Base-by-base conservation (phyloP, 2,113 vertebrate genomes). In the Saguinus imperator region DNA sequence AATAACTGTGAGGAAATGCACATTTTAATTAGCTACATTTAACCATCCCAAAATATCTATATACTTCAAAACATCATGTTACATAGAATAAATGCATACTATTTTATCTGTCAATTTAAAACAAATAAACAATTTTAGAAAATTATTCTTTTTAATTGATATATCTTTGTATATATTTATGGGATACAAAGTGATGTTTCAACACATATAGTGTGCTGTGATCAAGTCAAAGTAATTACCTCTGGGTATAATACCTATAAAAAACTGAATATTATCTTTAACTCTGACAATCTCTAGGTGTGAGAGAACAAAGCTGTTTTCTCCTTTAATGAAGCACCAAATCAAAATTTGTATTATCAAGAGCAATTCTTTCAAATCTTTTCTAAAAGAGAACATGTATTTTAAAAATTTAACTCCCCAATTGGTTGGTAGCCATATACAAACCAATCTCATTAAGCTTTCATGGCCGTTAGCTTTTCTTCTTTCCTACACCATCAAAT, bases 391-490 rank as follows among this genome's bases (percentile, higher is more conserved):
- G 27, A 45, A 79, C 21, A 64, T 32, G 20, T 37, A 68, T 61
- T 89, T 25, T n/a, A 93, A 73, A 3, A 32, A 40, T 27, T 32
- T 57, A 92, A 45, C 16, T 91, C 37, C 86, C 61, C 48, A 85
- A 27, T 83, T 88, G 72, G 93, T 95, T 84, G 17, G 13, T 68
- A 68, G n/a, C 75, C 84, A 55, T 5, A 45, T 89, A 48, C 61
- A 94, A 87, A 75, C 29, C 25, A 48, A 61, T 75, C 86, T 82
- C 37, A 76, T 89, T 92, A 97, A 94, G 85, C 23, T 66, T 76
- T 81, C 70, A 32, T 55, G 73, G 45, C 3, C 80, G 20, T 45
- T 91, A 35, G 21, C 6, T 72, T 89, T 40, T 93, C 37, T 84
- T 89, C 40, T 93, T 72, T 82, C 27, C 61, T 93, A 84, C 91